A percentile compares a stretch with the other conserved stretches of the same genome.
Evolutionary conservation across 2,113 vertebrate species (phyloP).

Genomic region (Neolamprologus variostigma): DNA sequence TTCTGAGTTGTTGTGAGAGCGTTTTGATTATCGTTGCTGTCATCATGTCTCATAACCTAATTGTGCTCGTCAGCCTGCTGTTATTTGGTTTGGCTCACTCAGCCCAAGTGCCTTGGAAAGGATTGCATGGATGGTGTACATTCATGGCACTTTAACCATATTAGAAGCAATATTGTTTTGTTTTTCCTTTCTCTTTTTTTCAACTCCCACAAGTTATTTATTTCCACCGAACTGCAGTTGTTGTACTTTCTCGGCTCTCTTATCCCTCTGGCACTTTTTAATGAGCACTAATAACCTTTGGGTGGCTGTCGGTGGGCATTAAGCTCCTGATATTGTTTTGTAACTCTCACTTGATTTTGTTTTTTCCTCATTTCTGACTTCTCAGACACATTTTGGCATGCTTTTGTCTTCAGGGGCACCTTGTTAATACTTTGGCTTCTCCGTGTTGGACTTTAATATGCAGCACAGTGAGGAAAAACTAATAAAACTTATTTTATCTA

Average conservation of each 20-base stretch:
- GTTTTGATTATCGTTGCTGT: background rate
- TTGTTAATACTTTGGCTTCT: background rate
- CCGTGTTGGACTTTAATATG: background rate
- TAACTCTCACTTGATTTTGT: background rate
- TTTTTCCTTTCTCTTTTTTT: background rate
- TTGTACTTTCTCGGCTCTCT: background rate
- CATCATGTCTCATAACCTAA: background rate
- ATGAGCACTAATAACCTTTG: constrained; percentile 21
- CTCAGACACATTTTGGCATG: background rate
- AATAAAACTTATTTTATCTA: constrained; percentile 9
- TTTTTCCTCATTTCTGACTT: background rate
- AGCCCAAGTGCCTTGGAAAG: constrained; percentile 12
- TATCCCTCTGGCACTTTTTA: background rate
- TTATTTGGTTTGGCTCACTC: constrained; percentile 4
- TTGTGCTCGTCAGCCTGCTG: background rate
- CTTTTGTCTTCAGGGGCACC: background rate
- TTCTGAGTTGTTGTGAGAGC: background rate
- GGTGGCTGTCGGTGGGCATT: background rate
- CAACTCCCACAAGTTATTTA: constrained; percentile 15
- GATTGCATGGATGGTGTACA: background rate
- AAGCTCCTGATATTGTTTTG: background rate
- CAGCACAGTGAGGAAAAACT: background rate
- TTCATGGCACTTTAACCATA: background rate
- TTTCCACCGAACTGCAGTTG: background rate
- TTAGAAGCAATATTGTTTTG: constrained; percentile 2